phyloP scores from a whole-genome alignment of 2,113 vertebrate genomes.

The Pseudonaja textilis region DNA sequence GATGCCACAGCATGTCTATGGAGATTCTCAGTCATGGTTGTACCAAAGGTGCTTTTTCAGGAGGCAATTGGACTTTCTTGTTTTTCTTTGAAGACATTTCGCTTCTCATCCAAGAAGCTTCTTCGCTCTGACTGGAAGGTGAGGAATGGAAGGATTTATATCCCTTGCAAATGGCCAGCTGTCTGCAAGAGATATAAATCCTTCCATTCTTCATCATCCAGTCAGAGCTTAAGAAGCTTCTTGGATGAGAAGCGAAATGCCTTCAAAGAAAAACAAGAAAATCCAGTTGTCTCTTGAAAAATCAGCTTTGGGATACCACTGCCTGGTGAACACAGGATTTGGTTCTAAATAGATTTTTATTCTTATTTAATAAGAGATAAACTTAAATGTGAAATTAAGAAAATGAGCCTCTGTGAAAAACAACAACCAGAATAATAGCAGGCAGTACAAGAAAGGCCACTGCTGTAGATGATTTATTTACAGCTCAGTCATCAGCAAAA shows the following conservation, averaged over 20 bases:
- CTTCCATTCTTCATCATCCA: neutral
- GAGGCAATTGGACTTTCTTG: neutral
- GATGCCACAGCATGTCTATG: neutral
- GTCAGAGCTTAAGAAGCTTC: neutral
- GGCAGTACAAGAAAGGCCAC: neutral
- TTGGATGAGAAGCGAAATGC: neutral
- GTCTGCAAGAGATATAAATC: neutral
- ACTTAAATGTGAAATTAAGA: neutral
- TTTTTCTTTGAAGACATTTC: neutral
- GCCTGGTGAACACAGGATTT: neutral
- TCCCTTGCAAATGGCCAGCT: neutral
- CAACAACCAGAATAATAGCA: neutral
- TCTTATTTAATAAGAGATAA: neutral
- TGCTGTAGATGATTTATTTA: neutral
- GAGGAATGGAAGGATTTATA: neutral
- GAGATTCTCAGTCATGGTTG: neutral
- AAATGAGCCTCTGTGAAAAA: neutral
- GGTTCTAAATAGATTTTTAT: neutral
- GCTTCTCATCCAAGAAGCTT: neutral
- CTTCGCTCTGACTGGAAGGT: neutral
- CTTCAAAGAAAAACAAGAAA: neutral
- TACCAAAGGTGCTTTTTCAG: neutral
- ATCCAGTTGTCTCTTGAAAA: neutral
- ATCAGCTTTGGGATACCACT: neutral
- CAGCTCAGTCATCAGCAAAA: neutral